phyloP scores from a whole-genome alignment of 2,797 vertebrate genomes.

The Sphenodon punctatus region DNA sequence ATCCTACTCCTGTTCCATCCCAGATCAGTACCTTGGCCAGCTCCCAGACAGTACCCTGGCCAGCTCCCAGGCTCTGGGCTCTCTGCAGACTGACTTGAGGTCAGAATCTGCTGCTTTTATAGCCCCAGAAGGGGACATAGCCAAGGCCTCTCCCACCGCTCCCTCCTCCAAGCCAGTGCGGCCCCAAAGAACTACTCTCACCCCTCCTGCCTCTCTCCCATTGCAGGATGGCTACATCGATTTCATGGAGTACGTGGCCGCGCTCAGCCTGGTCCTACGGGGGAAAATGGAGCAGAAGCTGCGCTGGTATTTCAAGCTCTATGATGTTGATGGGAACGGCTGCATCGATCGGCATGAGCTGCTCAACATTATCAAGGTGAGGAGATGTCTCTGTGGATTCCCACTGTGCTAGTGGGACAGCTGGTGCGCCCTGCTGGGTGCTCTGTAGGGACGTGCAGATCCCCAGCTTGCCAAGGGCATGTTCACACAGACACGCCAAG shows the following conservation, averaged over 20 bases:
- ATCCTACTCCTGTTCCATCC: no score
- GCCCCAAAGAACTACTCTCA: no score
- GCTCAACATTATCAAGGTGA: constrained; percentile 90
- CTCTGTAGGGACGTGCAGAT: neutral
- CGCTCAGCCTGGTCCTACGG: constrained; percentile 89
- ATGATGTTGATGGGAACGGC: constrained; percentile 91
- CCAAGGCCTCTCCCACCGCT: neutral
- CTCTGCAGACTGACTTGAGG: no score
- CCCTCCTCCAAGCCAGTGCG: neutral
- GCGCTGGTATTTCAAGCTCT: constrained; percentile 94
- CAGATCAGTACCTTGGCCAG: no score
- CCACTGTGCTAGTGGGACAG: neutral
- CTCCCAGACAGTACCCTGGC: no score
- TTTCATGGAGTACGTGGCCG: constrained; percentile 94
- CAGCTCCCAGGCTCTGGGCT: no score
- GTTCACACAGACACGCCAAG: neutral
- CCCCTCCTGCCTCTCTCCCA: neutral
- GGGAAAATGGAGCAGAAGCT: constrained; percentile 95
- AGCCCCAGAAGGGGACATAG: no score
- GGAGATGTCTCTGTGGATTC: no score
- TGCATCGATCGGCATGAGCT: constrained; percentile 91
- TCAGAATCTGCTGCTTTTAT: no score
- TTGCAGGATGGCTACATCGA: constrained; percentile 91
- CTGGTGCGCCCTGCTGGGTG: neutral
- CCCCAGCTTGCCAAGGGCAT: neutral